These are phyloP conservation scores for Pseudoips prasinana DNA, from an alignment of 2,888 invertebrate genomes.

Conservation along the genomic window DNA sequence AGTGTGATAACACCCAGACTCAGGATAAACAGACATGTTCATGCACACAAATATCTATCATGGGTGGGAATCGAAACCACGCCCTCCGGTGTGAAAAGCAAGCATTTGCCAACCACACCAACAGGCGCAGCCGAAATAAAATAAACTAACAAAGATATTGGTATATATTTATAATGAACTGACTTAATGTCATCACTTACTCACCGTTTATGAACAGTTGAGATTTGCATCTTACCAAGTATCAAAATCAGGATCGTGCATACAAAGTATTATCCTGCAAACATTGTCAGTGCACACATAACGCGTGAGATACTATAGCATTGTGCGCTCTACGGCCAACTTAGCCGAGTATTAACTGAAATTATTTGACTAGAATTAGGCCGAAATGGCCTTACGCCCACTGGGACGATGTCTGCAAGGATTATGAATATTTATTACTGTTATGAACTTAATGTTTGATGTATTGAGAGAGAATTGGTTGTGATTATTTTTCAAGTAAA, in stretches of 20 bases:
- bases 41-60: no score
- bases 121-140: no score
- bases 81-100: no score
- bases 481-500: conserved; percentile 9
- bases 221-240: conserved; percentile 31
- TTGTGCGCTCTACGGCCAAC: conserved; percentile 66
- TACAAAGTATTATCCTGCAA: conserved; percentile 33
- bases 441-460: conserved; percentile 34
- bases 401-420: conserved; percentile 32
- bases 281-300: conserved; percentile 74
- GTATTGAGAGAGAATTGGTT: conserved; percentile 24
- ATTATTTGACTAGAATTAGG: conserved; percentile 57
- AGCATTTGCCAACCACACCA: no score
- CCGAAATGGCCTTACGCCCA: conserved; percentile 48
- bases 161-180: no score
- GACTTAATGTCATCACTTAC: no score
- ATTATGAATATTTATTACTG: conserved; percentile 37
- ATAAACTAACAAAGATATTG: no score
- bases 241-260: conserved; percentile 40
- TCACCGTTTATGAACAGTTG: background rate
- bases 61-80: no score
- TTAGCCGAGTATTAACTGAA: conserved; percentile 63
- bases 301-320: conserved; percentile 72
- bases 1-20: no score
- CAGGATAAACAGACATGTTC: no score